These are phyloP conservation scores for Tuberolachnus salignus DNA, from an alignment of 2,888 invertebrate genomes.

Conservation along the genomic window DNA sequence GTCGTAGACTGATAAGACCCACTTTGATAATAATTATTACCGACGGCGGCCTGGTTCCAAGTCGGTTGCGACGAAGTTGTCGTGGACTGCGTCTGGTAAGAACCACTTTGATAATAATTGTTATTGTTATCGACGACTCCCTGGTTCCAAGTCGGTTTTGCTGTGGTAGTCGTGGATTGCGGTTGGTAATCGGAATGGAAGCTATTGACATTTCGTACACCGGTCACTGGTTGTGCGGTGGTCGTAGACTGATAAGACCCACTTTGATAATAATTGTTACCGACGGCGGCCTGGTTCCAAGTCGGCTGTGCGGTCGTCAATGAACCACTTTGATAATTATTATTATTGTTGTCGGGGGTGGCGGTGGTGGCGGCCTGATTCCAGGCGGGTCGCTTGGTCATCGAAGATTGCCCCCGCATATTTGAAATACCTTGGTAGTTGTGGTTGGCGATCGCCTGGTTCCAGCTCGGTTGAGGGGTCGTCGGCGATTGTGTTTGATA, in stretches of 20 bases:
- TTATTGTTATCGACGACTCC: too few relatives aligned
- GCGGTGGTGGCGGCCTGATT: neutral
- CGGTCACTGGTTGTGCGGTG: neutral
- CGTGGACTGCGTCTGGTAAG: too few relatives aligned
- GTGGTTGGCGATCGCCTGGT: neutral
- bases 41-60: too few relatives aligned
- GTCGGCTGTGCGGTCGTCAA: too few relatives aligned
- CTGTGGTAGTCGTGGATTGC: too few relatives aligned
- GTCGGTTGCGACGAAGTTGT: too few relatives aligned
- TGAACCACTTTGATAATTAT: too few relatives aligned
- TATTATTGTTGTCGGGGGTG: neutral
- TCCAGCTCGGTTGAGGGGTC: neutral
- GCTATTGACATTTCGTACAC: too few relatives aligned
- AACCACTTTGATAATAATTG: too few relatives aligned
- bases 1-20: constrained; percentile 4
- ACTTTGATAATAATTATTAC: constrained; percentile 7
- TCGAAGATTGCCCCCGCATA: neutral
- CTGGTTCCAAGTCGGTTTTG: constrained; percentile 54
- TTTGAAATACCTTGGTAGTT: neutral
- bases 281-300: neutral
- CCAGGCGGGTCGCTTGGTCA: constrained; percentile 56
- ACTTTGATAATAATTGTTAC: neutral
- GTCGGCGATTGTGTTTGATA: constrained; percentile 28
- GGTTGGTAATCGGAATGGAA: neutral
- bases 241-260: constrained; percentile 4